Conservation (phyloP, 2,797 vertebrate species). For the Otolemur crassicaudatus region DNA sequence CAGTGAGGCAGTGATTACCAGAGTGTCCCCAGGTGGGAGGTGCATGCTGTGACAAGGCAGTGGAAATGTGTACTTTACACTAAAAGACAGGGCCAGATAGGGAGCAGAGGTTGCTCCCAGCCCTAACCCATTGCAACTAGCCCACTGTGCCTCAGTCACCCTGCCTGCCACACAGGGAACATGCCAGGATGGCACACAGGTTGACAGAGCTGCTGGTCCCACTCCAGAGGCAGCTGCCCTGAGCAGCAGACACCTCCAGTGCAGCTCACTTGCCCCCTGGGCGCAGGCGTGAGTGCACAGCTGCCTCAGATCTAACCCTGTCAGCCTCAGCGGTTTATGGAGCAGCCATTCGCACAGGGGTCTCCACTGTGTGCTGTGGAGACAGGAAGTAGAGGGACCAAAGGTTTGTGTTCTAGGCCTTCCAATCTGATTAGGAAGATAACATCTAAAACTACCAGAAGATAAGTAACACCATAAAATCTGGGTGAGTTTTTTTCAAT, state of each 20-base stretch:
- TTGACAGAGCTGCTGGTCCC: neutral
- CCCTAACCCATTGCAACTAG: neutral
- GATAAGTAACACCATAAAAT: neutral
- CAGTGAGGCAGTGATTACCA: neutral
- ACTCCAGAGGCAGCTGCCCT: neutral
- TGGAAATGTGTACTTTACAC: fast-evolving
- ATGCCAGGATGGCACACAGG: fast-evolving
- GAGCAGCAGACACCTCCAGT: neutral
- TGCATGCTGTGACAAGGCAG: neutral
- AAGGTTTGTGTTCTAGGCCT: neutral
- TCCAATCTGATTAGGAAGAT: neutral
- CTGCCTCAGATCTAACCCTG: fast-evolving
- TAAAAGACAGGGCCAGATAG: neutral
- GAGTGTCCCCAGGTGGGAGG: neutral
- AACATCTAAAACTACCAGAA: neutral
- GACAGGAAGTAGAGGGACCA: neutral
- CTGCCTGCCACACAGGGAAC: fast-evolving
- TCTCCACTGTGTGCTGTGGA: fast-evolving
- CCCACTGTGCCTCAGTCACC: neutral
- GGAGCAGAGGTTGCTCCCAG: neutral
- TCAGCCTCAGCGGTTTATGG: fast-evolving
- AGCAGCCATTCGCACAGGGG: neutral
- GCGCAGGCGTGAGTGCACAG: neutral
- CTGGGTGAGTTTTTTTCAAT: neutral
- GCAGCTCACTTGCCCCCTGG: fast-evolving